Conservation (phyloP, 2,888 invertebrate species). For the Agonopterix heracliana region DNA sequence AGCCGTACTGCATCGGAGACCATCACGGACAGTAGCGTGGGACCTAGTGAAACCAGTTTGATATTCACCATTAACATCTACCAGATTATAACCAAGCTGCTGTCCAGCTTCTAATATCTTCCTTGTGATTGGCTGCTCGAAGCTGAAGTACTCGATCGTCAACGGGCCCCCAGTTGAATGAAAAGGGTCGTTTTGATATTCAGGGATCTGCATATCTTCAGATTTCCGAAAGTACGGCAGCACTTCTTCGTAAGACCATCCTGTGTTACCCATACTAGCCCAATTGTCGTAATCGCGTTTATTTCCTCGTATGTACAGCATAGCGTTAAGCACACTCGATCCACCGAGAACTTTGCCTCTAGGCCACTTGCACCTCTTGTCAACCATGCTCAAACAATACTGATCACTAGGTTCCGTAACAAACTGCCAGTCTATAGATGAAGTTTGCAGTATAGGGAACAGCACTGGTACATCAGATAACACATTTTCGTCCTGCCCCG, state of each 20-base stretch:
- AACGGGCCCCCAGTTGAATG: conserved; percentile 85
- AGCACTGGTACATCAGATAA: conserved; percentile 83
- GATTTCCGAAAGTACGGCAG: conserved; percentile 87
- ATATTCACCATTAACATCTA: conserved; percentile 85
- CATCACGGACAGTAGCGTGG: conserved; percentile 86
- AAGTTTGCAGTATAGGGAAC: conserved; percentile 83
- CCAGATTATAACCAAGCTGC: conserved; percentile 81
- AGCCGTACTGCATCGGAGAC: conserved; percentile 88
- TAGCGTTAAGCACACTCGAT: conserved; percentile 90
- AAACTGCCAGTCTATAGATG: conserved; percentile 89
- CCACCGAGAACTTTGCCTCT: conserved; percentile 88
- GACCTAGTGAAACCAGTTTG: conserved; percentile 88
- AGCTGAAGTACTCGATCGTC: conserved; percentile 82
- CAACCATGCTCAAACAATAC: conserved; percentile 82
- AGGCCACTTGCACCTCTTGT: conserved; percentile 82
- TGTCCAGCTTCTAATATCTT: conserved; percentile 82
- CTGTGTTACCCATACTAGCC: conserved; percentile 82
- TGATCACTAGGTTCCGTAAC: conserved; percentile 82
- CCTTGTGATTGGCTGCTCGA: conserved; percentile 80
- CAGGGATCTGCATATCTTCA: conserved; percentile 84
- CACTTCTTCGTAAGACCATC: conserved; percentile 87
- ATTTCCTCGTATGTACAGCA: conserved; percentile 92
- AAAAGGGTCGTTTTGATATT: conserved; percentile 73
- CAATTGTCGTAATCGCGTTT: conserved; percentile 90
- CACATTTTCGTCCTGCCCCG: conserved; percentile 84